Evolutionary conservation across 2,113 vertebrate species (phyloP), one percentile per base, ranked within the genome.

Genomic region (Edolisoma coerulescens): DNA sequence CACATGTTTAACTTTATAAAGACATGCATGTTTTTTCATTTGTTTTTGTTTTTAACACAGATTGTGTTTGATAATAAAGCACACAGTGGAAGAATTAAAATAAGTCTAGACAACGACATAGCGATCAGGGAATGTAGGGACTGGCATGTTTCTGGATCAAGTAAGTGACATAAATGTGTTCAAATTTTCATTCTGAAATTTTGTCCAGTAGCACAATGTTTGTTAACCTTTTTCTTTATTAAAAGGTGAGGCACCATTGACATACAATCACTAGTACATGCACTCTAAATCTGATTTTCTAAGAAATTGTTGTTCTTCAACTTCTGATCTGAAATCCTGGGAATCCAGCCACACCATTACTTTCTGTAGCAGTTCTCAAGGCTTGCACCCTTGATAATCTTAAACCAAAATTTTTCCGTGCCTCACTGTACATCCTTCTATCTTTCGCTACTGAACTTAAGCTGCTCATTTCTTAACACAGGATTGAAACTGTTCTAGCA

Each of bases 41-140:
- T 86, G 18, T 56, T 81, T 75, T 47, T 81, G 21, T 87, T 41
- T n/a, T 90, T 84, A 60, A 70, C 53, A 74, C 97, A 99, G 99
- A 99, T 99, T 73, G 82, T 95, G 35, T 99, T 99, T 95, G 98
- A 99, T 96, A 99, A 99, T 90, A 98, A 96, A 91, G 99, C 99
- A 52, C 99, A 99, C 75, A 99, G 99, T 82, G 99, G 99, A 93
- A 98, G 97, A 97, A 99, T 99, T 85, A 99, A 98, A 95, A 98
- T 99, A 82, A 97, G 97, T 35, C 96, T 99, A 59, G 97, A 98
- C 84, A 99, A 98, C 23, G 97, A 99, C 69, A 98, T 99, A 87
- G 97, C 95, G 1, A 99, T 99, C 84, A 98, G 97, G 77, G 99
- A 99, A 91, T 99, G 99, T 97, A 99, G 98, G 97, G 98, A 99